Conservation (phyloP, 2,797 vertebrate genomes). For the Enteromius fasciolatus region DNA sequence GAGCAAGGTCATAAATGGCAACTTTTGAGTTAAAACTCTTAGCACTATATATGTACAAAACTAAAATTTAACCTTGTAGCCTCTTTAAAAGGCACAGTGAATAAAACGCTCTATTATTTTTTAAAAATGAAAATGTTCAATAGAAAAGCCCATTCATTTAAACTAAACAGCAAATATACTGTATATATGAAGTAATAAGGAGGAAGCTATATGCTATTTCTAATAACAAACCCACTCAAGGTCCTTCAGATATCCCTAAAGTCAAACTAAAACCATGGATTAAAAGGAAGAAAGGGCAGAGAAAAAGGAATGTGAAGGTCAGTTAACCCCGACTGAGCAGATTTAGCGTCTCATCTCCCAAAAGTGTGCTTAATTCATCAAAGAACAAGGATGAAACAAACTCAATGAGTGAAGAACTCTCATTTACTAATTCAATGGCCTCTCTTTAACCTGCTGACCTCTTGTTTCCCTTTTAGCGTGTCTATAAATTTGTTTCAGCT, state of each 20-base stretch:
- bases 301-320: conserved; percentile 6
- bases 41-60: neutral
- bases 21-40: neutral
- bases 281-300: neutral
- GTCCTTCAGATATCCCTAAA: neutral
- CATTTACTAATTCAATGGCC: conserved; percentile 7
- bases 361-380: neutral
- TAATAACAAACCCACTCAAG: neutral
- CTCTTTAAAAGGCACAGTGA: neutral
- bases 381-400: conserved; percentile 2
- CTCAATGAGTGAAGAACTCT: conserved; percentile 2
- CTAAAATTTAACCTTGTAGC: neutral
- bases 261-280: neutral
- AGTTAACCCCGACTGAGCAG: neutral
- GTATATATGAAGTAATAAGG: too few relatives aligned
- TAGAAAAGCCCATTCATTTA: neutral
- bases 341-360: neutral
- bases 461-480: conserved; percentile 23
- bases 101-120: neutral
- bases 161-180: neutral
- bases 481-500: conserved; percentile 39
- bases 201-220: neutral
- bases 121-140: neutral
- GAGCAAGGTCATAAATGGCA: neutral
- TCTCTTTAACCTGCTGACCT: conserved; percentile 31